These are phyloP conservation scores for Drosophila gunungcola DNA, from an alignment of 1,140 invertebrate species.

Conservation along the genomic window DNA sequence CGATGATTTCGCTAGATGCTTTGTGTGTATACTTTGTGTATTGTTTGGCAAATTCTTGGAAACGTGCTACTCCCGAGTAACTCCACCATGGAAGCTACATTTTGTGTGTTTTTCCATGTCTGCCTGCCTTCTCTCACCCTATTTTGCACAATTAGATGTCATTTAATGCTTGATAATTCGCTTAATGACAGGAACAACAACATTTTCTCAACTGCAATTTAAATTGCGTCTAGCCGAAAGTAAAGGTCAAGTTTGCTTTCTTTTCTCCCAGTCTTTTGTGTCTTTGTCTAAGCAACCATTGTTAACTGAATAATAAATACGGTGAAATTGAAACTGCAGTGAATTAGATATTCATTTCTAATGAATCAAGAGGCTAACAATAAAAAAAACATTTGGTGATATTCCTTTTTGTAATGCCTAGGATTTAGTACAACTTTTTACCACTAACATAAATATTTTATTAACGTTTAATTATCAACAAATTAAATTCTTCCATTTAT, in stretches of 20 bases:
- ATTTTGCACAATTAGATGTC: conserved; percentile 33
- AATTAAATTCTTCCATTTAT: neutral
- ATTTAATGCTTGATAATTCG: conserved; percentile 47
- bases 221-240: conserved; percentile 13
- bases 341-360: neutral
- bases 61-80: conserved; percentile 47
- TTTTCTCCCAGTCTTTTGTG: neutral
- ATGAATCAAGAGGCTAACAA: no score
- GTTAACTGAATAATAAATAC: neutral
- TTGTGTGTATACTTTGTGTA: conserved; percentile 37
- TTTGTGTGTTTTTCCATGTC: conserved; percentile 16
- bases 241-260: neutral
- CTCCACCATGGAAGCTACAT: conserved; percentile 11
- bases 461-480: neutral
- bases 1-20: conserved; percentile 42
- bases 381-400: no score
- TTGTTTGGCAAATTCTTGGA: conserved; percentile 67
- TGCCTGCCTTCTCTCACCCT: conserved; percentile 19
- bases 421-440: neutral
- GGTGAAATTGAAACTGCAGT: neutral
- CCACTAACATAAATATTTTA: neutral
- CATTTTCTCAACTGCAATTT: conserved; percentile 11
- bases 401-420: no score
- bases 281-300: neutral
- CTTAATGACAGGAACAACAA: conserved; percentile 34